Evolutionary conservation across 2,888 invertebrate genomes (phyloP), one percentile per base, ranked within the genome.

Genomic region (Didymodactylos carnosus): DNA sequence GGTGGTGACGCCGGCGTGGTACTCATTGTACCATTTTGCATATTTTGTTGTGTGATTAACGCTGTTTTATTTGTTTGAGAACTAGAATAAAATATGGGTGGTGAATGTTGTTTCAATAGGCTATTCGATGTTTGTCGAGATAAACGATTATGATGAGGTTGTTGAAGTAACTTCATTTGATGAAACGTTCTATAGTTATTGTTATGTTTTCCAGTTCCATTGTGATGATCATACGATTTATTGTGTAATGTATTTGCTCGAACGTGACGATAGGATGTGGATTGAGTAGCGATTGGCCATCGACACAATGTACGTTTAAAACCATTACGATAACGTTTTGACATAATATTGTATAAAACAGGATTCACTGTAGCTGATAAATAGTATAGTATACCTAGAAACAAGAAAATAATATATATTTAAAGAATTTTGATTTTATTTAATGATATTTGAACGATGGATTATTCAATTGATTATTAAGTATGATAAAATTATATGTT

Each of bases 361-460:
- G 94, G 94, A 83, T 94, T 94, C 80, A 94, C 89, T 79, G 91
- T 91, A 14, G 94, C 91, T 11, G 92, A 92, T 78, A 93, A 83
- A 84, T 91, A 94, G 86, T 94, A 94, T 76, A 92, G 87, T 0
- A 94, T 87, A 0, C 94, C 94, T 0, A 92, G 92, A 46, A 89
- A 86, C 82, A 93, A 91, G 6, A 89, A 90, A 74, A 91, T n/a
- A n/a, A n/a, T n/a, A n/a, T n/a, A n/a, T n/a, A n/a, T n/a, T n/a
- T n/a, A n/a, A n/a, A n/a, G n/a, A n/a, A n/a, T n/a, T n/a, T n/a
- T n/a, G n/a, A n/a, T n/a, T n/a, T n/a, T n/a, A n/a, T n/a, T n/a
- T n/a, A n/a, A n/a, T n/a, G n/a, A n/a, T n/a, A n/a, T n/a, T n/a
- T n/a, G n/a, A n/a, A n/a, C n/a, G n/a, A n/a, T n/a, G n/a, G n/a